Conservation (phyloP, 2,797 vertebrate species). For the Trachops cirrhosus region DNA sequence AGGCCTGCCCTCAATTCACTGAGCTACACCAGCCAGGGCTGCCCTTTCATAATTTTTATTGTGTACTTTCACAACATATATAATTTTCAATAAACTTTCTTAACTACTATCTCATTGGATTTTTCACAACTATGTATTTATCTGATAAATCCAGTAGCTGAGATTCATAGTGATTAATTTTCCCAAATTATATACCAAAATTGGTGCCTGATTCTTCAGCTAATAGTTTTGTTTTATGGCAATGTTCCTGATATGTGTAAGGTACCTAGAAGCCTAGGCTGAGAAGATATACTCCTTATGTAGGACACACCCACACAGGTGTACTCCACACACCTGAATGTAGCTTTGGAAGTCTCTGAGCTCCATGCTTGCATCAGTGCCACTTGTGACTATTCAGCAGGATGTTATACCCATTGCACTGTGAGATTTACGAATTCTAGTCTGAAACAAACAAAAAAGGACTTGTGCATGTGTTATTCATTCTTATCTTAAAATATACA, state of each 20-base stretch:
- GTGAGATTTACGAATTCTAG: not conserved
- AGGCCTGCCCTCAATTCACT: too few relatives aligned
- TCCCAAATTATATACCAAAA: not conserved
- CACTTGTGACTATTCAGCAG: not conserved
- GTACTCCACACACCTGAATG: too few relatives aligned
- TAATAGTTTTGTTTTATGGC: not conserved
- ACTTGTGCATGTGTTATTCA: not conserved
- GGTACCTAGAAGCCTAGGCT: not conserved
- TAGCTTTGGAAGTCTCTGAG: not conserved
- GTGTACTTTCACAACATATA: not conserved
- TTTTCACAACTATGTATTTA: not conserved
- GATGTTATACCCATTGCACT: not conserved
- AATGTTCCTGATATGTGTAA: not conserved
- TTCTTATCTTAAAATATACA: not conserved
- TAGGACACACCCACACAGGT: not conserved
- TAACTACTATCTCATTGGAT: not conserved
- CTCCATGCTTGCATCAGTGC: not conserved
- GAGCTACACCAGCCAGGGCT: too few relatives aligned
- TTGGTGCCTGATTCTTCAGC: not conserved
- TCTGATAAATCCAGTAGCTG: not conserved
- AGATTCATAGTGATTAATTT: not conserved
- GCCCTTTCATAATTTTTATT: not conserved
- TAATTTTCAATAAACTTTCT: not conserved
- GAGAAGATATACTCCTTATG: not conserved
- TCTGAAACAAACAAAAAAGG: not conserved